A percentile compares a stretch with the other conserved stretches of the same genome.
Conservation (phyloP, 2,113 vertebrate species). For the Gnathonemus longibarbis region DNA sequence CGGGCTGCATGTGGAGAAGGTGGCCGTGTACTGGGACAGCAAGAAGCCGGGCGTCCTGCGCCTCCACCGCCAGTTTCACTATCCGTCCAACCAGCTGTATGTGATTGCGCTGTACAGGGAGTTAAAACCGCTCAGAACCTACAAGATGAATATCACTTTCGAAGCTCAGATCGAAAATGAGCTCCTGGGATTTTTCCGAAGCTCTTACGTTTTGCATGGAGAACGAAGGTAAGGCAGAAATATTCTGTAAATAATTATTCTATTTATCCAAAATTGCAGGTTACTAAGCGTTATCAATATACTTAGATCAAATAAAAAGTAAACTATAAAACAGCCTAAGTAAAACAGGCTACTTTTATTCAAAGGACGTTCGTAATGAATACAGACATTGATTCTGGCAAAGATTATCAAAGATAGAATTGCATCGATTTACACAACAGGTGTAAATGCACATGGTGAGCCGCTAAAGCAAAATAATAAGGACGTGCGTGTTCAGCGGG, state of each 20-base stretch:
- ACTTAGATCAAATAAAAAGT: neutral
- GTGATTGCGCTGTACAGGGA: slow-evolving; percentile 82
- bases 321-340: neutral
- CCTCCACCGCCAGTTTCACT: slow-evolving; percentile 75
- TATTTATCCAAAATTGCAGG: neutral
- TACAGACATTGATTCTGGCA: neutral
- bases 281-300: neutral
- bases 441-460: neutral
- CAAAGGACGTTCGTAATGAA: neutral
- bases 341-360: neutral
- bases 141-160: slow-evolving; percentile 83
- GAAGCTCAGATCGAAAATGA: slow-evolving; percentile 83
- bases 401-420: neutral
- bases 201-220: slow-evolving; percentile 77
- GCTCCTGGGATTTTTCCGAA: slow-evolving; percentile 88
- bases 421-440: neutral
- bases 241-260: neutral
- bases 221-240: slow-evolving; percentile 70
- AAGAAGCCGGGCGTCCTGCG: slow-evolving; percentile 70
- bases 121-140: slow-evolving; percentile 71
- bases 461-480: neutral
- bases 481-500: neutral
- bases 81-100: slow-evolving; percentile 75
- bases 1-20: slow-evolving; percentile 71
- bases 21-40: slow-evolving; percentile 72